Evolutionary conservation across 1,140 invertebrate species (phyloP).

Genomic region (Thereuonema tuberculata): DNA sequence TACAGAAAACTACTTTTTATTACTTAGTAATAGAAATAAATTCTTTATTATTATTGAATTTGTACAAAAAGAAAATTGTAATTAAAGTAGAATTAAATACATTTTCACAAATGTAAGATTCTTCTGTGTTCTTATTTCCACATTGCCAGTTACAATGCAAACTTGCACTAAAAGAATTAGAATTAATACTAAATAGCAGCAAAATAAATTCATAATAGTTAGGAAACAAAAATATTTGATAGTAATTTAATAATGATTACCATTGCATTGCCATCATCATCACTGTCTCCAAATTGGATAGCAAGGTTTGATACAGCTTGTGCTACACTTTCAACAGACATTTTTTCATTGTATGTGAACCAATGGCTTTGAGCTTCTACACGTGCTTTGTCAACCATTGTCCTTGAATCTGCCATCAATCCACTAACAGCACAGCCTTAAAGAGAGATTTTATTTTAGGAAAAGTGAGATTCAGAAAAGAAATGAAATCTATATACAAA

Average conservation of each 20-base stretch:
- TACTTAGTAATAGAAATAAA: too few species aligned
- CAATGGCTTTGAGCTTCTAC: conserved; percentile 95
- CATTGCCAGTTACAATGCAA: too few species aligned
- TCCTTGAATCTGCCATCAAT: conserved; percentile 93
- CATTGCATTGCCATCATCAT: conserved; percentile 89
- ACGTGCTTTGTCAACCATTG: conserved; percentile 83
- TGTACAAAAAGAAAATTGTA: too few species aligned
- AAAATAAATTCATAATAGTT: neutral
- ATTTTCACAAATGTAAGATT: too few species aligned
- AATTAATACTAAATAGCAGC: too few species aligned
- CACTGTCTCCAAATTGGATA: conserved; percentile 95
- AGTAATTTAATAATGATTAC: conserved; percentile 24
- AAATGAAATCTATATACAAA: neutral
- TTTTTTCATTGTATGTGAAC: conserved; percentile 93
- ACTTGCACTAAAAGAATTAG: too few species aligned
- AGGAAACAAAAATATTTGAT: neutral
- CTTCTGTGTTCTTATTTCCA: too few species aligned
- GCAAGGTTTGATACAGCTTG: conserved; percentile 97
- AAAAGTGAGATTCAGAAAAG: neutral
- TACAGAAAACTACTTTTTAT: too few species aligned
- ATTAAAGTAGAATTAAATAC: too few species aligned
- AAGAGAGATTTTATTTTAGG: conserved; percentile 14
- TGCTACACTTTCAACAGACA: conserved; percentile 93
- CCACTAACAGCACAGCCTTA: conserved; percentile 89
- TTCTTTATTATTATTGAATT: too few species aligned